Base-by-base conservation (phyloP, 2,888 invertebrate species). In the Laspeyria flexula region DNA sequence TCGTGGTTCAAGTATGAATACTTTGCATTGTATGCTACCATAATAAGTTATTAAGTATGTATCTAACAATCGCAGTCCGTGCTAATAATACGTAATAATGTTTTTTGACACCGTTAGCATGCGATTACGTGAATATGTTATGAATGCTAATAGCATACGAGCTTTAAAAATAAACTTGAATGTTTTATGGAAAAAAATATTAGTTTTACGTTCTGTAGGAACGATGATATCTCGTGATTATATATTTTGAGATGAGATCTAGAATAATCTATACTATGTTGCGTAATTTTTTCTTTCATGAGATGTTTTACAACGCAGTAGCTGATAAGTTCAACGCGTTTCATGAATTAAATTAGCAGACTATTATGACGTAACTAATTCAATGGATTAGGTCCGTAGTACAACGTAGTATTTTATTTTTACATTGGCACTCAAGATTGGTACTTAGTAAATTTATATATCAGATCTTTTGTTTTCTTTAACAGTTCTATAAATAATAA, bases 91-190 rank as follows among this genome's bases (percentile, higher is more conserved):
- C 50, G 12, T 16, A 45, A 33, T 30, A 35, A 49, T 30, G 35
- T 42, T 31, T 50, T 55, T 43, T 44, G 34, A 57, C 52, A 51
- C 48, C 30, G 41, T 47, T 42, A 45, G 42, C 25, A 30, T 47
- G 33, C 13, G 46, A 42, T 53, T 45, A 64, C 10, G 31, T 42
- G 35, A 48, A 52, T 56, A 49, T 49, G 33, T 50, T 49, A 64
- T 62, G 18, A 64, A 47, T 55, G 39, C 38, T 46, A 52, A 53
- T 50, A 47, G 41, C 44, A 35, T 44, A 54, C 25, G 45, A 40
- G 44, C 34, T 58, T 47, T 40, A 21, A n/a, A 39, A 35, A 47
- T 41, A 48, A 38, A 21, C 46, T 55, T 38, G 31, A 59, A 55
- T 43, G 45, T 31, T 51, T 52, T 10, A 35, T 50, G 64, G 64